Base-by-base conservation (phyloP, 2,888 invertebrate species). In the Trisateles emortualis region DNA sequence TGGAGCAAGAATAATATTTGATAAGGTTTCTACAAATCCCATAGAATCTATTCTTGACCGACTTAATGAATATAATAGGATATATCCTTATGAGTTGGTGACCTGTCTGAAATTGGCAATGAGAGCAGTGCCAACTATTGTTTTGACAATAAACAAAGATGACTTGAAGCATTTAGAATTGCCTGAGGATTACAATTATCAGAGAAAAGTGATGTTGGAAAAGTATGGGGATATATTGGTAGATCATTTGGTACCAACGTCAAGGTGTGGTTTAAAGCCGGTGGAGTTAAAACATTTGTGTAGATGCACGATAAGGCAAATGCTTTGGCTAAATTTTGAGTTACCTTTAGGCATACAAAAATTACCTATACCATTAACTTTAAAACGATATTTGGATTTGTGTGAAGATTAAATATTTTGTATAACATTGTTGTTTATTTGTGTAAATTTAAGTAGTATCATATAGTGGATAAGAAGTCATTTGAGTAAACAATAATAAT, bases 241-340 rank as follows among this genome's bases (percentile, higher is more conserved):
- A 40, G 94, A 94, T 64, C 94, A 94, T 68, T 78, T 96, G 24
- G 84, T 96, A 30, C 95, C 95, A 1, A 81, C 89, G 13, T 92
- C 93, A 2, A 89, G 95, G 51, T 95, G 95, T 79, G 95, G 95
- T 0, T 62, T 94, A 4, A 81, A 79, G 54, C 95, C 96, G 0
- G 94, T 95, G n/a, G 95, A 96, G 68, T 86, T 97, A 50, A 96
- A 95, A 65, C 97, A 97, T 83, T 84, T 97, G 2, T 95, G 96
- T 70, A 93, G 97, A 60, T 97, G 96, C 79, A 87, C 87, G 16
- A 94, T 97, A 38, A 93, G 97, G 53, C 88, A 95, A 39, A 81
- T 87, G 49, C 84, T 97, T 41, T 95, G 95, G 90, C 72, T 90
- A 29, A 96, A 96, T 76, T 96, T 95, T 84, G 95, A 95, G 66